Evolutionary conservation across 2,888 invertebrate species (phyloP), one percentile per base, ranked within the genome.

Genomic region (Brachylomia viminalis): DNA sequence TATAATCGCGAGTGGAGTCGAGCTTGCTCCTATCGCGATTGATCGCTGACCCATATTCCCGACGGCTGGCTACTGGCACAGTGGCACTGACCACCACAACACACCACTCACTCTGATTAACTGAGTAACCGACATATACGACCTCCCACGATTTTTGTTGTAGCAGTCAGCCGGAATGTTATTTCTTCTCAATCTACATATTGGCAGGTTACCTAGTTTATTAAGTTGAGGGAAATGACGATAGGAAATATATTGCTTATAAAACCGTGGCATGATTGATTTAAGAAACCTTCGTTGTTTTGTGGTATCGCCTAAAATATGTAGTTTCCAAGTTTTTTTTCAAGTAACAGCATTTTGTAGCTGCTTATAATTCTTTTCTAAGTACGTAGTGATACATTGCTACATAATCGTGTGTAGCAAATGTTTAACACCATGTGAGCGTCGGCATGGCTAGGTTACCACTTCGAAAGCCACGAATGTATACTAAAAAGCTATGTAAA

Each of bases 21-120:
- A 92, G 93, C 92, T 92, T 90, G 90, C 88, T 86, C 89, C 89
- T 95, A 95, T 95, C 95, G 90, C 93, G 93, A 94, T 95, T 94
- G 93, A 95, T 94, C 94, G 93, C 88, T 95, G 96, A 95, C 96
- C 96, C 92, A 95, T 93, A 93, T 95, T 85, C 84, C 77, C 80
- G 73, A 54, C 69, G 78, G 79, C 87, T 88, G 88, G 86, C 90
- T 42, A 89, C 58, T 76, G 69, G 78, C 76, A 90, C 85, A 75
- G 86, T 89, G 88, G 86, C 90, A 90, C 85, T 84, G 83, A 83
- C 86, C 85, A 84, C 84, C 73, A 80, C 84, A 80, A 76, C 74
- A 80, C 27, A 69, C 84, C 67, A 75, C 79, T 69, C 67, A 79
- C 59, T 65, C 76, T 81, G 78, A 87, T 87, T 86, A 79, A 78